Conservation (phyloP, 1,140 invertebrate species). For the Dendrolimus kikuchii region DNA sequence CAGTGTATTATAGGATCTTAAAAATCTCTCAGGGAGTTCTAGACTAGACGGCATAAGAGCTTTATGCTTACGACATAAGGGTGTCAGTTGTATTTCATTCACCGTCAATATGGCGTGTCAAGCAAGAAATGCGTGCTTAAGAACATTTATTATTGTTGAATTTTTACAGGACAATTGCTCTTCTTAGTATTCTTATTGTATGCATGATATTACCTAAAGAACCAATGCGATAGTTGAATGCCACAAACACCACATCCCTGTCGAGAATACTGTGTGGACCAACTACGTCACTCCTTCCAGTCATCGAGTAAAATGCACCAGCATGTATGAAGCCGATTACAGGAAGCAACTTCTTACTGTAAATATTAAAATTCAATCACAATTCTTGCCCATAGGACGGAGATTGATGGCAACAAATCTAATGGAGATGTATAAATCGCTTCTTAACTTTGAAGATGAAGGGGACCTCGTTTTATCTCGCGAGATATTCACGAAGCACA, state of each 20-base stretch:
- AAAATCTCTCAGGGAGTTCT: not conserved
- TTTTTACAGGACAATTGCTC: not conserved
- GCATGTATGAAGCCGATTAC: slow-evolving; percentile 75
- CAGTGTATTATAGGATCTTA: not conserved
- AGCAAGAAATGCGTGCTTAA: too few species aligned
- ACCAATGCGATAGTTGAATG: slow-evolving; percentile 80
- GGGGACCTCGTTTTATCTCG: too few species aligned
- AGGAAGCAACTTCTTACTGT: slow-evolving; percentile 42
- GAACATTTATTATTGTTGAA: not conserved
- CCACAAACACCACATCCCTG: slow-evolving; percentile 79
- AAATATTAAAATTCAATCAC: not conserved
- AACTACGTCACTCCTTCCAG: slow-evolving; percentile 67
- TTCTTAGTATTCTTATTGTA: not conserved
- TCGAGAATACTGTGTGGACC: slow-evolving; percentile 78
- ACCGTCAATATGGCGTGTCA: too few species aligned
- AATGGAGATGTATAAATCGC: not conserved
- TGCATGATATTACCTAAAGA: slow-evolving; percentile 60
- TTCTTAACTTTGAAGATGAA: too few species aligned
- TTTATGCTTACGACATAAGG: too few species aligned
- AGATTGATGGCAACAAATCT: not conserved
- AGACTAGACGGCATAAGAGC: not conserved
- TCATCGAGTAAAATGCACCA: slow-evolving; percentile 46
- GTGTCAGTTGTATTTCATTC: too few species aligned
- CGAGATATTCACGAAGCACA: too few species aligned
- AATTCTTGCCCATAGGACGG: not conserved